These are phyloP conservation scores for Kryptopterus vitreolus DNA, from an alignment of 2,797 vertebrate genomes.

Conservation along the genomic window DNA sequence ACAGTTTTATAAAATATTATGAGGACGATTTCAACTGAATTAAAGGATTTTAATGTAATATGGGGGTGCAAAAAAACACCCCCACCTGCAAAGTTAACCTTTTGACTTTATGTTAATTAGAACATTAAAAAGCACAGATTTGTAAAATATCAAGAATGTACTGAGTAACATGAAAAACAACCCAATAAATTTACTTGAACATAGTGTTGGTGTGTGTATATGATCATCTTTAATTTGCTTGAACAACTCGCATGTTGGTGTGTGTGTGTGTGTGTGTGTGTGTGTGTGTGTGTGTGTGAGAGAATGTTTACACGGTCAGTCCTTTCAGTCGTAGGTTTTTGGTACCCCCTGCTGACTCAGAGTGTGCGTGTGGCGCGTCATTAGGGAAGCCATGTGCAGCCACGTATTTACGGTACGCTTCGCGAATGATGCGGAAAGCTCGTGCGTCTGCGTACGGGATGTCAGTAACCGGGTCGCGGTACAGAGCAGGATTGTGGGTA, in stretches of 20 bases:
- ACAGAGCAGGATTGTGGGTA: constrained; percentile 87
- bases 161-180: background rate
- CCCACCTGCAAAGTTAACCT: too few relatives aligned
- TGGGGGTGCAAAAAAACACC: too few relatives aligned
- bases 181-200: background rate
- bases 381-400: constrained; percentile 87
- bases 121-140: too few relatives aligned
- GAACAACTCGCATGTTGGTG: background rate
- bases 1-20: too few relatives aligned
- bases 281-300: background rate
- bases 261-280: background rate
- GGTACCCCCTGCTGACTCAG: constrained; percentile 33
- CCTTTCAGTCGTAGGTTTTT: constrained; percentile 83
- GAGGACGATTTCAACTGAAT: too few relatives aligned
- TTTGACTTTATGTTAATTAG: too few relatives aligned
- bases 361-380: background rate
- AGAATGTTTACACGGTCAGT: constrained; percentile 47
- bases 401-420: constrained; percentile 93
- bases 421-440: constrained; percentile 93
- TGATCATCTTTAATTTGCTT: constrained; percentile 9
- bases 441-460: constrained; percentile 89
- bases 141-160: too few relatives aligned
- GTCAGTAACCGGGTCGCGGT: constrained; percentile 93
- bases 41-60: too few relatives aligned
- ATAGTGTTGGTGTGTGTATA: too few relatives aligned